Percentiles rank a stretch among this genome's conserved stretches.
These are phyloP conservation scores for Branchellion lobata DNA, from an alignment of 2,888 invertebrate genomes.

Conservation along the genomic window DNA sequence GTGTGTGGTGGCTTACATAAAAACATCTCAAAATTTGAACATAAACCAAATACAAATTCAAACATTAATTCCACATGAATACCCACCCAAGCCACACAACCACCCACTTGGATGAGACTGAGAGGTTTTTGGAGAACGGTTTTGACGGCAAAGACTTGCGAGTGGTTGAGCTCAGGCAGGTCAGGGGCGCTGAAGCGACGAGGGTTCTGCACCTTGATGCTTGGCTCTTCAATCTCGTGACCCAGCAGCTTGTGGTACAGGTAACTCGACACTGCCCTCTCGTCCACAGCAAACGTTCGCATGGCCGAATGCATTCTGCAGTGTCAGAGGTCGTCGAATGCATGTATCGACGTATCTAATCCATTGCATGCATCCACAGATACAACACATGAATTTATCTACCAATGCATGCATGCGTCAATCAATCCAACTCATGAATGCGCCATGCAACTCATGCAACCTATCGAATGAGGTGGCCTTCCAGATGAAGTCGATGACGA, in stretches of 20 bases:
- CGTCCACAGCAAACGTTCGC: constrained; percentile 91
- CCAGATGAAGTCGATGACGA: constrained; percentile 98
- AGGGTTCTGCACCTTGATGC: constrained; percentile 86
- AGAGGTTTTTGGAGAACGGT: constrained; percentile 93
- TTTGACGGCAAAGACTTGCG: constrained; percentile 93
- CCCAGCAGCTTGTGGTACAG: constrained; percentile 95
- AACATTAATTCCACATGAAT: no score
- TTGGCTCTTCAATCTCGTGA: constrained; percentile 75
- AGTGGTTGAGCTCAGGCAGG: constrained; percentile 93
- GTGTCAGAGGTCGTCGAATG: no score
- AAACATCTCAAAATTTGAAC: no score
- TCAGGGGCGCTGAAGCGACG: constrained; percentile 96
- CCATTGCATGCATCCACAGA: no score
- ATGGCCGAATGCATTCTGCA: constrained; percentile 88
- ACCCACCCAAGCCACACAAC: no score
- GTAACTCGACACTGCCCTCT: constrained; percentile 91
- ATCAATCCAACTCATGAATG: background rate
- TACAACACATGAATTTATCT: background rate
- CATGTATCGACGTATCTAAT: no score
- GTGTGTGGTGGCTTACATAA: no score
- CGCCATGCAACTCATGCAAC: constrained; percentile 57
- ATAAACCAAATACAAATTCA: no score
- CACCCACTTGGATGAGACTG: constrained; percentile 86
- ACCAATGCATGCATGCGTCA: no score
- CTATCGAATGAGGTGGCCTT: constrained; percentile 96